Conservation (phyloP, 2,113 vertebrate genomes). For the Procavia capensis region DNA sequence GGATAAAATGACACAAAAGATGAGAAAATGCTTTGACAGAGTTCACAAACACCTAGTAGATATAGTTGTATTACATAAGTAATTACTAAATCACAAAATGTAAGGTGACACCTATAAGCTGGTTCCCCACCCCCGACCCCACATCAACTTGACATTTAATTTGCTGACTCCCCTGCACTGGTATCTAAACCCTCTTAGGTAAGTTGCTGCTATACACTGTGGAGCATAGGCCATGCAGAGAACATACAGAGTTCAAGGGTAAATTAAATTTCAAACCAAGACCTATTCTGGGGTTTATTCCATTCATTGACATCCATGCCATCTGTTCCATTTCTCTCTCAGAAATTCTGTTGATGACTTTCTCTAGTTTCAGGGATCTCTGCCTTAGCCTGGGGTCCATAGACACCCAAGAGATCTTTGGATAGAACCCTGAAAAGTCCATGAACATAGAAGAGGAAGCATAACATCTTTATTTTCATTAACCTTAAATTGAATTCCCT, state of each 20-base stretch:
- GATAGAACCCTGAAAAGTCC: not conserved
- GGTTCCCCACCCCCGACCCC: not conserved
- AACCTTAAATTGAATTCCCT: not conserved
- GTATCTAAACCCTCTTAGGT: not conserved
- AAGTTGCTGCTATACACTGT: not conserved
- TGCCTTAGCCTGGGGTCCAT: not conserved
- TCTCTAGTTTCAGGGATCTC: not conserved
- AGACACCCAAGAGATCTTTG: not conserved
- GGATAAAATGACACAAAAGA: not conserved
- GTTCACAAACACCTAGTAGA: constrained; percentile 41
- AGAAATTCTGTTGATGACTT: not conserved
- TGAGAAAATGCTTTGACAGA: constrained; percentile 24
- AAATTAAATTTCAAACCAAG: not conserved
- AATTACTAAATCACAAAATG: not conserved
- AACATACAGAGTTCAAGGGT: not conserved
- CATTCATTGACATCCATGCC: not conserved
- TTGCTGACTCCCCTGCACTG: not conserved
- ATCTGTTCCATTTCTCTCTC: not conserved
- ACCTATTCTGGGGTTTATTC: not conserved
- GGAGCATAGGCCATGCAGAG: not conserved
- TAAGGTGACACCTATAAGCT: constrained; percentile 19
- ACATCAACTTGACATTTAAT: not conserved
- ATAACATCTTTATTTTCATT: not conserved
- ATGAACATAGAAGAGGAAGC: not conserved
- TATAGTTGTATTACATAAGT: constrained; percentile 28